phyloP scores from a whole-genome alignment of 2,113 vertebrate genomes.

The Setophaga coronata region DNA sequence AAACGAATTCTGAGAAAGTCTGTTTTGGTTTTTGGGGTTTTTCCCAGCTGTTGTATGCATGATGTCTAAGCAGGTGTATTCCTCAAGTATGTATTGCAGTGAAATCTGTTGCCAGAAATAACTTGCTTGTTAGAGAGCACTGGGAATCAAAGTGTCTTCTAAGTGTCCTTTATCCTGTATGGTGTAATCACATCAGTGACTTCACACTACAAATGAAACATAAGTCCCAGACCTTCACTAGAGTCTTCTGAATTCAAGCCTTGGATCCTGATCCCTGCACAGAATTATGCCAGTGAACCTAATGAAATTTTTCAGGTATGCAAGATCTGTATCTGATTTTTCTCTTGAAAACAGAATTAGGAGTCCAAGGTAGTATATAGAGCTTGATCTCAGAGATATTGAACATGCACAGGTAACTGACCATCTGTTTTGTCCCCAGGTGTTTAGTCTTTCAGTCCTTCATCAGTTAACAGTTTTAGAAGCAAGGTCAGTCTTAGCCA shows the following conservation, averaged over 20 bases:
- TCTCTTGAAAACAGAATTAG: background rate
- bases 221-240: background rate
- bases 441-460: background rate
- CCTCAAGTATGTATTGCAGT: background rate
- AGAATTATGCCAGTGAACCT: background rate
- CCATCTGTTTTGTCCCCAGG: background rate
- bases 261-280: accelerated
- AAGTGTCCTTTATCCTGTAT: background rate
- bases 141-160: background rate
- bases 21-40: background rate
- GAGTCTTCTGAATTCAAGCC: background rate
- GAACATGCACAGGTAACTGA: accelerated
- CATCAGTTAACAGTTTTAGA: background rate
- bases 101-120: constrained; percentile 27
- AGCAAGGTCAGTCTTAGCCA: background rate
- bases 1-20: background rate
- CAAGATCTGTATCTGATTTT: background rate
- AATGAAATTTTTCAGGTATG: background rate
- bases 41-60: background rate
- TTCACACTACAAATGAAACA: background rate
- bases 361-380: background rate
- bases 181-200: background rate
- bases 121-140: background rate
- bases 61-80: background rate
- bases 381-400: background rate